A percentile compares a stretch with the other conserved stretches of the same genome.
These are phyloP conservation scores for Diorhabda elongata DNA, from an alignment of 1,140 invertebrate species.

Conservation along the genomic window DNA sequence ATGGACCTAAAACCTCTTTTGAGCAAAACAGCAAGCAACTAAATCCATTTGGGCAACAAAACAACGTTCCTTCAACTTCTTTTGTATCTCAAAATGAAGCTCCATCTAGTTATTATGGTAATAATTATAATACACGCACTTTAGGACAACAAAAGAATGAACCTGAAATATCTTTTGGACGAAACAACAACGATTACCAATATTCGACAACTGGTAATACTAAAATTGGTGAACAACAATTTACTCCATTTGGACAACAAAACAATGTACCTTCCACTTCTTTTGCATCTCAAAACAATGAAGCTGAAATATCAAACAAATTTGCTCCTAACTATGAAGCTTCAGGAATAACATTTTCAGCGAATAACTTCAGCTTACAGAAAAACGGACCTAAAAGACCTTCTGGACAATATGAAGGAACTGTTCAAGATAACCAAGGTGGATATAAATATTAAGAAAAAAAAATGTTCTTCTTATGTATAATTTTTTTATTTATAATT, in stretches of 20 bases:
- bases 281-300: not conserved
- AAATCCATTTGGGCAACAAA: not conserved
- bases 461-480: not conserved
- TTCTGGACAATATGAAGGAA: not conserved
- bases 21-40: not conserved
- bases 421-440: slow-evolving; percentile 6
- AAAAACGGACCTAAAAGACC: not conserved
- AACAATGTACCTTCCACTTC: not conserved
- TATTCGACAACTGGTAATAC: not conserved
- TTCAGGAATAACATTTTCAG: not conserved
- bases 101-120: too few relatives aligned
- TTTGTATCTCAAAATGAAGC: not conserved
- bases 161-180: not conserved
- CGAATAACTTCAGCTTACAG: not conserved
- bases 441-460: slow-evolving; percentile 7
- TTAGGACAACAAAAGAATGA: not conserved
- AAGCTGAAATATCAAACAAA: too few relatives aligned
- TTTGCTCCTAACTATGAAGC: too few relatives aligned
- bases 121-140: not conserved
- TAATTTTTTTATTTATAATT: not conserved
- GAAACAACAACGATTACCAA: not conserved
- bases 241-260: not conserved
- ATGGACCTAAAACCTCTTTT: not conserved
- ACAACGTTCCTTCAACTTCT: not conserved
- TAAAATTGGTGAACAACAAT: not conserved